A percentile compares a stretch with the other conserved stretches of the same genome.
These are phyloP conservation scores for Hirtodrosophila duncani DNA, from an alignment of 2,888 invertebrate species.

Conservation along the genomic window DNA sequence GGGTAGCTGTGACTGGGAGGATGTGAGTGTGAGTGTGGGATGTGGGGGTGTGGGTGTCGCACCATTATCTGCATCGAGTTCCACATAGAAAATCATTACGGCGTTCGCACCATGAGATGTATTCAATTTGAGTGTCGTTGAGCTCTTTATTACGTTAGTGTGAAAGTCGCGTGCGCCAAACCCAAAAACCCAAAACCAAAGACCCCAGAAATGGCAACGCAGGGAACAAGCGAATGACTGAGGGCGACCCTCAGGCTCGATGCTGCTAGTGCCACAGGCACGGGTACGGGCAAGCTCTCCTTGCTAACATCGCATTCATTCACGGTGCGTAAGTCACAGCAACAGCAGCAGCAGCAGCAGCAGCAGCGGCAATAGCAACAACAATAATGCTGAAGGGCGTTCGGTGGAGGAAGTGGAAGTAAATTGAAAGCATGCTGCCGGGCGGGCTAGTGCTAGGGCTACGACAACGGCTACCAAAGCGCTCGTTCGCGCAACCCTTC, in stretches of 20 bases:
- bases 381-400: constrained; percentile 39
- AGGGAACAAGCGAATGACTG: constrained; percentile 1
- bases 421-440: constrained; percentile 71
- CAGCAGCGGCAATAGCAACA: constrained; percentile 34
- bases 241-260: constrained; percentile 36
- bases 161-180: constrained; percentile 74
- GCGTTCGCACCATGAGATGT: constrained; percentile 75
- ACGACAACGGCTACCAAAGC: no score
- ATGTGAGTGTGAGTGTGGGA: constrained; percentile 1
- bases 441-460: constrained; percentile 19
- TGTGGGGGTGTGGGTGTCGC: constrained; percentile 26
- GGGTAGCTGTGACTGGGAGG: constrained; percentile 30
- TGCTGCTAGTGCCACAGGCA: not conserved
- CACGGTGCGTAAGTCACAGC: constrained; percentile 71
- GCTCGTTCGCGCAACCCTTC: constrained; percentile 62
- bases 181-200: constrained; percentile 19
- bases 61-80: constrained; percentile 72
- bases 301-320: constrained; percentile 59
- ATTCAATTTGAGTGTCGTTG: constrained; percentile 77
- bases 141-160: constrained; percentile 78
- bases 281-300: constrained; percentile 12
- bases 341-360: constrained; percentile 28
- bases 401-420: constrained; percentile 51
- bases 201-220: constrained; percentile 13
- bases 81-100: constrained; percentile 75